phyloP scores from a whole-genome alignment of 2,888 invertebrate species.

The Palloptera scutellata region DNA sequence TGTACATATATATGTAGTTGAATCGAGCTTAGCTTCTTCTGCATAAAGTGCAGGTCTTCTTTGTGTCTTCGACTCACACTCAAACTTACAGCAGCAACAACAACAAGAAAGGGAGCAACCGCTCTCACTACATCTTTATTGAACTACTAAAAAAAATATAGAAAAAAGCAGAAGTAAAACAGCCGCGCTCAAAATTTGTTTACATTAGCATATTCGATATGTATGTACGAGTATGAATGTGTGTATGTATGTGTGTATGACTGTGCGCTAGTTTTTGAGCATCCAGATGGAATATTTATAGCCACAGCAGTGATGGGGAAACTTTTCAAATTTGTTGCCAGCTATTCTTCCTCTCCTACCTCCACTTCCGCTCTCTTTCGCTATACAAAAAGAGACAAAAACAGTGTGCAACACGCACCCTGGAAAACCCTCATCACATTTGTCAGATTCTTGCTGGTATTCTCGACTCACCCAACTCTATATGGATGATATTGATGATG shows the following conservation, averaged over 20 bases:
- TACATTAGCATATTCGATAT: too few relatives aligned
- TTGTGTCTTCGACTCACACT: too few relatives aligned
- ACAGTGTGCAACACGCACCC: constrained; percentile 25
- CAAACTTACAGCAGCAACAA: too few relatives aligned
- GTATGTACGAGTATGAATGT: background rate
- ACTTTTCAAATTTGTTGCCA: constrained; percentile 56
- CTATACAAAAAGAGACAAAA: background rate
- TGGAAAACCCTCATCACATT: constrained; percentile 34
- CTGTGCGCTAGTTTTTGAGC: constrained; percentile 42
- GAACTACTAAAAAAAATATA: too few relatives aligned
- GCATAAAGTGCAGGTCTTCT: too few relatives aligned
- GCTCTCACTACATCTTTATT: too few relatives aligned
- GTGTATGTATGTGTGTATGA: background rate
- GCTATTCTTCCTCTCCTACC: background rate
- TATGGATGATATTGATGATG: background rate
- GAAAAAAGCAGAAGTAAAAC: too few relatives aligned
- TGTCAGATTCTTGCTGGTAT: constrained; percentile 41
- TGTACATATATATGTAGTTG: background rate
- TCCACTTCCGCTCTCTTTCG: background rate
- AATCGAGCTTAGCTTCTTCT: too few relatives aligned
- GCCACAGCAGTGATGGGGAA: constrained; percentile 55
- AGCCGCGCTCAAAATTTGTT: too few relatives aligned
- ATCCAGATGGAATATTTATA: constrained; percentile 55
- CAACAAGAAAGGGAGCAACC: too few relatives aligned
- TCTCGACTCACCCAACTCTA: too few relatives aligned